Percentiles rank a stretch among this genome's conserved stretches.
Evolutionary conservation across 2,888 invertebrate species (phyloP).

Genomic region (Willowsia nigromaculata): DNA sequence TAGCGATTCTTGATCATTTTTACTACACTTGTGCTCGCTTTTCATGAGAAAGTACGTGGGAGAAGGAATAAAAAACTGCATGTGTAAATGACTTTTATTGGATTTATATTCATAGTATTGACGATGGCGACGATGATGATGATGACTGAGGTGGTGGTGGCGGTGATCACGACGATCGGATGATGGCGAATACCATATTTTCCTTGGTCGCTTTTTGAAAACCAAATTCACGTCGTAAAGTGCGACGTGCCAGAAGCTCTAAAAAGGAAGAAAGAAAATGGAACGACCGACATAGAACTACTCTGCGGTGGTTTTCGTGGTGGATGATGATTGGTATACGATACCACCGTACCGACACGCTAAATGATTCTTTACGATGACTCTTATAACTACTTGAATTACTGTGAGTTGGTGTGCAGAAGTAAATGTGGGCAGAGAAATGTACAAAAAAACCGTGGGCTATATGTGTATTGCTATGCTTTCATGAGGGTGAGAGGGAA

Average conservation of each 20-base stretch:
- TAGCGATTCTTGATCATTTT: conserved; percentile 53
- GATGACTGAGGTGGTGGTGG: too few species aligned
- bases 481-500: background rate
- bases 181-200: conserved; percentile 70
- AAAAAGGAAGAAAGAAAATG: conserved; percentile 39
- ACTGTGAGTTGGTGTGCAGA: background rate
- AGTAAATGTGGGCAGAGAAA: background rate
- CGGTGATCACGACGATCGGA: conserved; percentile 13
- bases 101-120: conserved; percentile 71
- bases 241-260: conserved; percentile 53
- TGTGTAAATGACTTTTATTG: conserved; percentile 72
- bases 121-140: conserved; percentile 41
- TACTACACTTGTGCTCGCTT: background rate
- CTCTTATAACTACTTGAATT: conserved; percentile 39
- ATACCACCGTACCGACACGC: conserved; percentile 56
- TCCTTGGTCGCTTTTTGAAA: conserved; percentile 62
- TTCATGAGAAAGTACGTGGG: background rate
- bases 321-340: conserved; percentile 52
- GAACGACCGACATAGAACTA: background rate
- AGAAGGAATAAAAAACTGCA: conserved; percentile 25
- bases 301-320: background rate
- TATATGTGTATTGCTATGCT: background rate
- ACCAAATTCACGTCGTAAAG: conserved; percentile 64
- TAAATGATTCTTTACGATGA: conserved; percentile 71
- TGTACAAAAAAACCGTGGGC: background rate